A percentile compares a stretch with the other conserved stretches of the same genome.
Conservation (phyloP, 1,140 invertebrate genomes). For the Spodoptera litura region DNA sequence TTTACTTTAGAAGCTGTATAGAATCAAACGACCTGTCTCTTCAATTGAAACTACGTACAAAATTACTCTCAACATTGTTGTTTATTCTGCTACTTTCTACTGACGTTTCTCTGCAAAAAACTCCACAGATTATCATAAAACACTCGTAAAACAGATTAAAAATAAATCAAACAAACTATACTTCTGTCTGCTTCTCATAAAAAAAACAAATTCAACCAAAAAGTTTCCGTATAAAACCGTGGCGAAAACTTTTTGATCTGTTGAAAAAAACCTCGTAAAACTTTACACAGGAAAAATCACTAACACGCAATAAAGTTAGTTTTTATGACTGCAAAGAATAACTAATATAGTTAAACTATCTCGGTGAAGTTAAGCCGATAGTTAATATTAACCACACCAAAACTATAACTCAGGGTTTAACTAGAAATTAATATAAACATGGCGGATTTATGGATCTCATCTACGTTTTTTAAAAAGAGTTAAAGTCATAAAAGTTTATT, state of each 20-base stretch:
- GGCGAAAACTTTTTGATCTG: constrained; percentile 33
- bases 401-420: constrained; percentile 41
- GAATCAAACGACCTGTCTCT: background rate
- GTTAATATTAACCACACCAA: constrained; percentile 39
- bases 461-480: constrained; percentile 11
- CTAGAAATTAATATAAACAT: constrained; percentile 25
- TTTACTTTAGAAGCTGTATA: constrained; percentile 9
- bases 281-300: constrained; percentile 17
- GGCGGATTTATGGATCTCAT: background rate
- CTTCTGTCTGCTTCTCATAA: background rate
- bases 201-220: constrained; percentile 7
- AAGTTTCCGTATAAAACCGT: constrained; percentile 27
- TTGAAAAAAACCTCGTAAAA: constrained; percentile 6
- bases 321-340: constrained; percentile 44
- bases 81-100: constrained; percentile 4
- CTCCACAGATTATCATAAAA: background rate
- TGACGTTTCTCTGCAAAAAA: background rate
- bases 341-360: constrained; percentile 41
- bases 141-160: background rate
- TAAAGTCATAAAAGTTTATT: background rate
- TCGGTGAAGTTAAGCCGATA: constrained; percentile 29
- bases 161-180: constrained; percentile 10
- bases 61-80: constrained; percentile 15
- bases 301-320: constrained; percentile 34
- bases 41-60: background rate